Conservation (phyloP, 2,797 vertebrate genomes). For the Bryconaethiops microstoma region DNA sequence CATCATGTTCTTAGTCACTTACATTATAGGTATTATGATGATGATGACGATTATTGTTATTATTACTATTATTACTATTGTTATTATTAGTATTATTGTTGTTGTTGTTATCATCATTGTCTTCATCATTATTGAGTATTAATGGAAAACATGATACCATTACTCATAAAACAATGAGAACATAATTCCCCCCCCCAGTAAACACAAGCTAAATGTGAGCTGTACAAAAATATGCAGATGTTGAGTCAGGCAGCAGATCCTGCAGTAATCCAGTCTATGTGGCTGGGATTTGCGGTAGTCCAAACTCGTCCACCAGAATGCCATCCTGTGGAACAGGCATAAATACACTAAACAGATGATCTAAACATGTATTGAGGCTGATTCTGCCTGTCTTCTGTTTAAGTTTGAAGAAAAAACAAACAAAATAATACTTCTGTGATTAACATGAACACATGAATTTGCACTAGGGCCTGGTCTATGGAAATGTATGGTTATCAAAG, state of each 20-base stretch:
- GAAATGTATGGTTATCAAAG: background rate
- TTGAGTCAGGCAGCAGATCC: slow-evolving; percentile 68
- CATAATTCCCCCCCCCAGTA: slow-evolving; percentile 22
- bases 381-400: background rate
- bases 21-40: background rate
- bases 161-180: slow-evolving; percentile 21
- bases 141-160: slow-evolving; percentile 25
- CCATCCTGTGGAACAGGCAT: slow-evolving; percentile 83
- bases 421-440: background rate
- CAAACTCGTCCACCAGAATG: slow-evolving; percentile 96
- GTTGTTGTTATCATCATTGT: too few relatives aligned
- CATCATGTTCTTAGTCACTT: background rate
- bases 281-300: slow-evolving; percentile 95
- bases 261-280: slow-evolving; percentile 76
- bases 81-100: background rate
- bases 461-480: too few relatives aligned
- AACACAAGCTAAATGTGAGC: slow-evolving; percentile 65
- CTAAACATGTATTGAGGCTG: background rate
- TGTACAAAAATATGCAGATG: slow-evolving; percentile 77
- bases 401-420: too few relatives aligned
- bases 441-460: background rate
- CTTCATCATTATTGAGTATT: background rate
- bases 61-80: background rate
- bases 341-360: slow-evolving; percentile 7
- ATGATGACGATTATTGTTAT: background rate